Percentiles rank a stretch among this genome's conserved stretches.
These are phyloP conservation scores for Albula goreensis DNA, from an alignment of 2,113 vertebrate genomes.

Conservation along the genomic window DNA sequence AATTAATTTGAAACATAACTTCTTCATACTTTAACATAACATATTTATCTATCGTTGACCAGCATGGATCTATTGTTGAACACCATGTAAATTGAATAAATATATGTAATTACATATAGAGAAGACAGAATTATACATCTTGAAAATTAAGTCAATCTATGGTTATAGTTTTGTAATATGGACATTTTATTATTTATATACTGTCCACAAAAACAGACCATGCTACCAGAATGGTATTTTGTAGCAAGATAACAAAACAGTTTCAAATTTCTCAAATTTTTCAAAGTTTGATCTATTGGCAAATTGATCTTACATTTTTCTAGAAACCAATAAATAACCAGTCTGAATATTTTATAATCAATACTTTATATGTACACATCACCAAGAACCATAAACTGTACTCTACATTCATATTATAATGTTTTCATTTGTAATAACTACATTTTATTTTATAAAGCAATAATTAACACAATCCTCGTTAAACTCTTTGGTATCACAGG, in stretches of 20 bases:
- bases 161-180: constrained; percentile 20
- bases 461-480: constrained; percentile 45
- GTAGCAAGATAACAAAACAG: constrained; percentile 11
- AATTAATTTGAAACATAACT: constrained; percentile 5
- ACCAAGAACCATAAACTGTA: constrained; percentile 51
- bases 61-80: not conserved
- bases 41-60: constrained; percentile 5
- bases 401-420: constrained; percentile 7
- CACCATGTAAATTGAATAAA: not conserved
- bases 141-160: constrained; percentile 7
- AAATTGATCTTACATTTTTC: constrained; percentile 12
- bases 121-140: not conserved
- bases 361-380: constrained; percentile 40
- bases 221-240: constrained; percentile 1
- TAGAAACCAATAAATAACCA: constrained; percentile 15
- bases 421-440: constrained; percentile 42
- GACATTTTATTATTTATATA: constrained; percentile 11
- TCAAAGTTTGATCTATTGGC: constrained; percentile 10
- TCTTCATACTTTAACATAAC: not conserved
- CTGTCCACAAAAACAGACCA: not conserved
- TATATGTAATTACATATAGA: not conserved
- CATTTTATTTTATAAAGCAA: constrained; percentile 63
- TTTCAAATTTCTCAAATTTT: constrained; percentile 17
- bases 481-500: not conserved
- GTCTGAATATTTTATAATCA: constrained; percentile 24